Conservation (phyloP, 1,140 invertebrate species). For the Drosophila nannoptera region DNA sequence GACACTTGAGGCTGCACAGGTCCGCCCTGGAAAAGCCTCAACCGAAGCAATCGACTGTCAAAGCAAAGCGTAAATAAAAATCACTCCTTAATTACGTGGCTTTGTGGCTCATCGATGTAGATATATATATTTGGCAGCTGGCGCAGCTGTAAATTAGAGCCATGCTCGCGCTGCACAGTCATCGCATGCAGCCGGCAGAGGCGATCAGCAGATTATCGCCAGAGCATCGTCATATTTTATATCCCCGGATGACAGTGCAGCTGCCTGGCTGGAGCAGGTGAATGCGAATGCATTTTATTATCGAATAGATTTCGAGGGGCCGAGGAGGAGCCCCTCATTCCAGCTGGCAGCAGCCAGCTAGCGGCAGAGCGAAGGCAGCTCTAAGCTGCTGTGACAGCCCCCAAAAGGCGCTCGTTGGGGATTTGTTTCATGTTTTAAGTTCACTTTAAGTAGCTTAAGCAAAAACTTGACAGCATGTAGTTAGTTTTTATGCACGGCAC, state of each 20-base stretch:
- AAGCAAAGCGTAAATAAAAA: background rate
- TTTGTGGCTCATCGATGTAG: background rate
- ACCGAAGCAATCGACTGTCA: too few relatives aligned
- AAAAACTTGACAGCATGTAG: slow-evolving; percentile 49
- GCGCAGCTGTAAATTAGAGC: background rate
- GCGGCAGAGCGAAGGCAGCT: background rate
- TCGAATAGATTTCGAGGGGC: background rate
- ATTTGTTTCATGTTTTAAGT: slow-evolving; percentile 75
- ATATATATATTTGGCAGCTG: too few relatives aligned
- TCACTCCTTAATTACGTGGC: background rate
- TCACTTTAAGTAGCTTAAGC: slow-evolving; percentile 70
- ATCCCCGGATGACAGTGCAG: background rate
- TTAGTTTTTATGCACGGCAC: slow-evolving; percentile 73
- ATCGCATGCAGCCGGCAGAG: background rate
- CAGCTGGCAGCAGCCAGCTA: background rate
- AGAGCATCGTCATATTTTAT: slow-evolving; percentile 4
- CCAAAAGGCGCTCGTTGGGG: slow-evolving; percentile 26
- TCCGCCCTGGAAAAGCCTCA: too few relatives aligned
- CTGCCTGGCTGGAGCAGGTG: background rate
- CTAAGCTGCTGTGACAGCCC: background rate
- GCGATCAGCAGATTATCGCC: background rate
- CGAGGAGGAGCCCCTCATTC: background rate
- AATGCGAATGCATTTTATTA: slow-evolving; percentile 6
- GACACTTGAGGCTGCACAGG: too few relatives aligned
- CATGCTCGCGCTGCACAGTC: background rate